Evolutionary conservation across 2,113 vertebrate genomes (phyloP).

Genomic region (Xyrauchen texanus): DNA sequence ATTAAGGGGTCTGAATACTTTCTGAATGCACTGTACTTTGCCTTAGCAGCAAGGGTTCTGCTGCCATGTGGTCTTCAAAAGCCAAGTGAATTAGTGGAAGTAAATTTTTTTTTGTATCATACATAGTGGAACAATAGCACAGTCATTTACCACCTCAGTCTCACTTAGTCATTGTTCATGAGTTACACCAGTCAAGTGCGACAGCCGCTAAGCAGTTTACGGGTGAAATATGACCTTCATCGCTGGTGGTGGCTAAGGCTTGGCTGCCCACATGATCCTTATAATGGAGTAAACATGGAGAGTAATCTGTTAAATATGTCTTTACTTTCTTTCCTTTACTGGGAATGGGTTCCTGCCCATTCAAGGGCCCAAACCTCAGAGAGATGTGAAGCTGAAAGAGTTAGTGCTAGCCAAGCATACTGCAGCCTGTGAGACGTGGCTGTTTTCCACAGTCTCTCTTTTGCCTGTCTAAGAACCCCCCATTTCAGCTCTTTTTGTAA

Average conservation of each 20-base stretch:
- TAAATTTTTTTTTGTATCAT: neutral
- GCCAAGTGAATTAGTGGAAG: neutral
- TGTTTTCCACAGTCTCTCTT: slow-evolving; percentile 67
- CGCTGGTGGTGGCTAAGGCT: slow-evolving; percentile 30
- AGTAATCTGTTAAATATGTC: slow-evolving; percentile 55
- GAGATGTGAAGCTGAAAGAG: slow-evolving; percentile 44
- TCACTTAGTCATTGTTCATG: neutral
- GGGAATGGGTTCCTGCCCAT: slow-evolving; percentile 40
- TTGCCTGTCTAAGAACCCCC: slow-evolving; percentile 46
- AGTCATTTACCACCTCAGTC: neutral
- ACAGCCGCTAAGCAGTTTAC: slow-evolving; percentile 33
- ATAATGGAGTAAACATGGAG: slow-evolving; percentile 43
- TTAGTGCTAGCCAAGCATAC: slow-evolving; percentile 48
- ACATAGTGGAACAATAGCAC: neutral
- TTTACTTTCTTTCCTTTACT: slow-evolving; percentile 27
- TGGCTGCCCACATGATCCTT: slow-evolving; percentile 46
- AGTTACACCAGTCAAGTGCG: slow-evolving; percentile 32
- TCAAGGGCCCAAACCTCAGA: slow-evolving; percentile 32
- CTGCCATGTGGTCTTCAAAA: neutral
- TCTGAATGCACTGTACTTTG: too few relatives aligned
- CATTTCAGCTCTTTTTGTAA: slow-evolving; percentile 63
- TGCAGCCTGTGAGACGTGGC: slow-evolving; percentile 71
- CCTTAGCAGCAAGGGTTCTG: neutral
- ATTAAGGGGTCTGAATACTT: too few relatives aligned
- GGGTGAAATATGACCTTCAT: slow-evolving; percentile 37